Base-by-base conservation (phyloP, 2,888 invertebrate genomes). In the Scaptodrosophila latifasciaeformis region DNA sequence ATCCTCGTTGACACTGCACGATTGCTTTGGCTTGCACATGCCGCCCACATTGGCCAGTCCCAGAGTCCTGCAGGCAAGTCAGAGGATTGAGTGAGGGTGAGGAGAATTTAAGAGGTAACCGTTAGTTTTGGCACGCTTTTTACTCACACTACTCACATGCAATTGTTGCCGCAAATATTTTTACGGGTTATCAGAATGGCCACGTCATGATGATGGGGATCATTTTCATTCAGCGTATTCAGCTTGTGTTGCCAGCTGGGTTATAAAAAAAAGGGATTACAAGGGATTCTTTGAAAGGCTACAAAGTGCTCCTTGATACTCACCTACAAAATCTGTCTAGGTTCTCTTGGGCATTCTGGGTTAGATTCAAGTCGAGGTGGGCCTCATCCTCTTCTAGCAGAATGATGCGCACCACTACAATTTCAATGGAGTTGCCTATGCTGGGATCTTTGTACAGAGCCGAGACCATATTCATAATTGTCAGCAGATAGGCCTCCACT, bases 391-490 rank as follows among this genome's bases (percentile, higher is more conserved):
- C 86, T 63, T 88, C 87, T 61, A 96, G 88, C 18, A 95, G 88
- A 62, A 96, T 91, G 43, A 96, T 92, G 82, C 92, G 90, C 10
- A 96, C 96, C 30, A 96, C 92, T n/a, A 94, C 93, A 56, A 96
- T 91, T 85, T 95, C 94, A 75, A 96, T 92, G 83, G 93, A 92
- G 87, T 96, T 96, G 45, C 96, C 96, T 70, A 96, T 94, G 48
- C 93, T 93, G 3, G 95, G 94, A 79, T 95, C 94, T 88, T 92
- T 92, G 85, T 93, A 95, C n/a, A 95, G 86, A 1, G 92, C 90
- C 4, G 93, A 93, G 19, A 92, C 96, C 94, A 96, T 96, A 85
- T 96, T 96, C 95, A 96, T 95, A 65, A 96, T 93, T 47, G 96
- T 96, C 48, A 96, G 89, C 21, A 96, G 90, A 86, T 96, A 96